phyloP scores from a whole-genome alignment of 2,113 vertebrate genomes.

The Pachyramphus minor region DNA sequence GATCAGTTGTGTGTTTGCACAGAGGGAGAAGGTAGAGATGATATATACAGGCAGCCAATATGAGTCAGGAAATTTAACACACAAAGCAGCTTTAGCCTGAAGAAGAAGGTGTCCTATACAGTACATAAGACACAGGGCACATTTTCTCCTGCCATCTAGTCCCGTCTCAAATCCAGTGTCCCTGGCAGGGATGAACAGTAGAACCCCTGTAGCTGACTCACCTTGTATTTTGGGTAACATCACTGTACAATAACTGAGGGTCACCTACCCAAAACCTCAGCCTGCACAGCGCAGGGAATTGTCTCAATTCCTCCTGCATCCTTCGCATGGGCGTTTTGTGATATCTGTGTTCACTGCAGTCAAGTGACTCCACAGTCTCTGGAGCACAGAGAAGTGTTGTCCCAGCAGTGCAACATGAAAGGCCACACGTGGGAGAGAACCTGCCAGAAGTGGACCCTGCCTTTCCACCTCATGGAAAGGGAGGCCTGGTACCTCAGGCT shows the following conservation, averaged over 20 bases:
- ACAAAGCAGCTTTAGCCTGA: background rate
- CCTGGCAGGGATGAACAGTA: background rate
- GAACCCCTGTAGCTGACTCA: background rate
- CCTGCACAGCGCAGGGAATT: background rate
- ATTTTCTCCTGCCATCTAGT: background rate
- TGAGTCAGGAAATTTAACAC: background rate
- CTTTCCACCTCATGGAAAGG: background rate
- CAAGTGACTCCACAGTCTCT: background rate
- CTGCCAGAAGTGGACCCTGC: background rate
- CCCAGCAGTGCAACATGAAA: background rate
- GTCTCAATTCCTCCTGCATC: background rate
- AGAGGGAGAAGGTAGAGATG: constrained; percentile 8
- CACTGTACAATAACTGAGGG: background rate
- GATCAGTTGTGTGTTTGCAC: constrained; percentile 3
- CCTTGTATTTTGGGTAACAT: background rate
- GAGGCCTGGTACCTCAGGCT: background rate
- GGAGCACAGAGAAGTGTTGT: background rate
- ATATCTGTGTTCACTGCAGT: background rate
- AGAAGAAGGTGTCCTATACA: background rate
- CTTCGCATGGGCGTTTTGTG: background rate
- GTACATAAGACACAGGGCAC: background rate
- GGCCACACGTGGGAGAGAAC: background rate
- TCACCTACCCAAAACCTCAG: background rate
- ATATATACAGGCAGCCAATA: background rate
- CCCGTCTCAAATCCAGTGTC: background rate